Percentiles rank a stretch among this genome's conserved stretches.
phyloP scores from a whole-genome alignment of 2,797 vertebrate species.

The Manis javanica region DNA sequence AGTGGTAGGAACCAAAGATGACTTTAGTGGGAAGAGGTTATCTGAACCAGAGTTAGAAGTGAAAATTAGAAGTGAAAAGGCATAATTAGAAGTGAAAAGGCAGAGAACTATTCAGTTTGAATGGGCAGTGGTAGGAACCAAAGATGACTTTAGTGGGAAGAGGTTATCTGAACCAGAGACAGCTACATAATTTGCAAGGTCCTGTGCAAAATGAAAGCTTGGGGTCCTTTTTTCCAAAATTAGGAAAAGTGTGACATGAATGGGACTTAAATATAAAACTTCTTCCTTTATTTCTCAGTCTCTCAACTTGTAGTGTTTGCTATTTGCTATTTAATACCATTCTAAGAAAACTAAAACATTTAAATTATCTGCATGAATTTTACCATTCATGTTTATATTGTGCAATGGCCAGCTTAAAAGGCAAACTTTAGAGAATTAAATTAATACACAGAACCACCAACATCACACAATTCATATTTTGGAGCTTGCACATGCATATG shows the following conservation, averaged over 20 bases:
- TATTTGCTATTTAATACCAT: background rate
- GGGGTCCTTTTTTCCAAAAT: background rate
- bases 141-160: background rate
- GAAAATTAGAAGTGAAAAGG: no score
- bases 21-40: background rate
- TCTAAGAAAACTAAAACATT: background rate
- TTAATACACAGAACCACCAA: background rate
- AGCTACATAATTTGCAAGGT: background rate
- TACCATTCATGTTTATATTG: background rate
- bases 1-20: background rate
- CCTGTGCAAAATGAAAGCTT: background rate
- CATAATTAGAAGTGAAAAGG: background rate
- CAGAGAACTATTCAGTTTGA: background rate
- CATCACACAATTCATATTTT: background rate
- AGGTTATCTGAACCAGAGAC: background rate
- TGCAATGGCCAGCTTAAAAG: background rate
- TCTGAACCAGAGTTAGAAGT: background rate
- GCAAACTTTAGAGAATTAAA: background rate
- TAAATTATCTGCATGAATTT: conserved; percentile 6
- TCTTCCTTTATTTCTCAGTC: background rate
- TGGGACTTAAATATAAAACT: background rate
- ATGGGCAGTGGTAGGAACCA: background rate
- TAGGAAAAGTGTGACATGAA: background rate
- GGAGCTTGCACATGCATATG: background rate
- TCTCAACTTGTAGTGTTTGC: background rate